Evolutionary conservation across 92 coral and sea anemone species (phyloP), one percentile per base, ranked within the genome.

Genomic region (Nematostella vectensis): DNA sequence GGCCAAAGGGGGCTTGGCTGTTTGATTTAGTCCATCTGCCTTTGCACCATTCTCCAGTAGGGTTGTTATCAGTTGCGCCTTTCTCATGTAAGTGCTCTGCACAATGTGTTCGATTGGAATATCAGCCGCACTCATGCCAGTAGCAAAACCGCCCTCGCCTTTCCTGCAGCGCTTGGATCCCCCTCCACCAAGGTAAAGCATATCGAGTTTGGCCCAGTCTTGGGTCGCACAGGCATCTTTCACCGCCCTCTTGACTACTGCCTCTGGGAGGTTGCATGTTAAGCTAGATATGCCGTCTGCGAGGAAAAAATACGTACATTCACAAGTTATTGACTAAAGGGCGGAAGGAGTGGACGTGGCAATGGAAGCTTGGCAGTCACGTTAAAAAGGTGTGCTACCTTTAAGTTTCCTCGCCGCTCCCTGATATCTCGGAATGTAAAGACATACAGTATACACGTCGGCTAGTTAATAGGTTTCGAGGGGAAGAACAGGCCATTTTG

Each of bases 111-210:
- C 83, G 42, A 91, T 54, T 2, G 91, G 86, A 18, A 91, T 68
- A 27, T 42, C 31, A 22, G 72, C 66, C 2, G 82, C 85, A 31
- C 63, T 85, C 59, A 84, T 75, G 12, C 75, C 85, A 16, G 77
- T 67, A 37, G 96, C 98, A 11, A 91, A 50, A 1, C 98, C 96
- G 2, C 96, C 96, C 37, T 61, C 62, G 24, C 82, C 93, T 55
- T 76, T 52, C 55, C 47, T 40, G 33, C 30, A 55, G 22, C 50
- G 54, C 33, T 55, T 70, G 11, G 67, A 28, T 26, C 96, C 98
- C 29, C 89, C 83, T 17, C 91, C 95, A 20, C 98, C 98, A 45
- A 81, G 58, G 58, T 79, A 78, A 20, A 87, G 74, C 20, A 91
- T 54, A 25, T 75, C 50, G 18, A 91, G 74, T 43, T 57, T 71